These are phyloP conservation scores for Thaumatotibia leucotreta DNA, from an alignment of 1,140 invertebrate species.

Conservation along the genomic window DNA sequence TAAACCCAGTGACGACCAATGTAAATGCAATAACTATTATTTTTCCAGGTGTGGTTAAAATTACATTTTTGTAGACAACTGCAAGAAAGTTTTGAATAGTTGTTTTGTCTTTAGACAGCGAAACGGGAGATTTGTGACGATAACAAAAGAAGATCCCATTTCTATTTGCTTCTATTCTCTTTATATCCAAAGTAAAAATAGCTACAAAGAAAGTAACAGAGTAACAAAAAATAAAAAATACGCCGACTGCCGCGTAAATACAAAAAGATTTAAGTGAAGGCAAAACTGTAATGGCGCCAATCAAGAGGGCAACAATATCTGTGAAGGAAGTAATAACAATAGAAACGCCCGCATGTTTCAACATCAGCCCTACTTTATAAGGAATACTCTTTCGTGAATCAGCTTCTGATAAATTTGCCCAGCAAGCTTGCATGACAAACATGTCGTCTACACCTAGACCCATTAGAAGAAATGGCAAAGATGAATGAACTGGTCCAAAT, in stretches of 20 bases:
- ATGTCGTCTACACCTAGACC: constrained; percentile 90
- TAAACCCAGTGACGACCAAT: constrained; percentile 76
- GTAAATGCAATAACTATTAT: constrained; percentile 79
- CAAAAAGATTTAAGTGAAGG: constrained; percentile 86
- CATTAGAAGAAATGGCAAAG: constrained; percentile 88
- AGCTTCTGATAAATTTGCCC: constrained; percentile 77
- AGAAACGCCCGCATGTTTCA: constrained; percentile 88
- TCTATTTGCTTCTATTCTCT: constrained; percentile 78
- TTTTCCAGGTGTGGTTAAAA: constrained; percentile 80
- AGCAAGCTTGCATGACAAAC: constrained; percentile 88
- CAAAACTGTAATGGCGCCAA: constrained; percentile 84
- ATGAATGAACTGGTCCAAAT: constrained; percentile 89
- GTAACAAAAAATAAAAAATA: constrained; percentile 84
- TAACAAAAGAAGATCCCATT: constrained; percentile 84
- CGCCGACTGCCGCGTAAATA: constrained; percentile 83
- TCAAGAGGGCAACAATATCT: constrained; percentile 87
- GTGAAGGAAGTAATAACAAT: constrained; percentile 91
- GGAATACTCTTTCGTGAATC: constrained; percentile 76
- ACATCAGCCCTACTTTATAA: constrained; percentile 80
- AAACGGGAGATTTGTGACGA: constrained; percentile 77
- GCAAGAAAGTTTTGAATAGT: constrained; percentile 75
- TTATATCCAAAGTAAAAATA: constrained; percentile 83
- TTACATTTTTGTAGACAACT: constrained; percentile 78
- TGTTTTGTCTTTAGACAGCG: constrained; percentile 51
- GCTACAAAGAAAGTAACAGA: constrained; percentile 89